A percentile compares a stretch with the other conserved stretches of the same genome.
Evolutionary conservation across 2,113 vertebrate genomes (phyloP).

Genomic region (Rallus limicola): DNA sequence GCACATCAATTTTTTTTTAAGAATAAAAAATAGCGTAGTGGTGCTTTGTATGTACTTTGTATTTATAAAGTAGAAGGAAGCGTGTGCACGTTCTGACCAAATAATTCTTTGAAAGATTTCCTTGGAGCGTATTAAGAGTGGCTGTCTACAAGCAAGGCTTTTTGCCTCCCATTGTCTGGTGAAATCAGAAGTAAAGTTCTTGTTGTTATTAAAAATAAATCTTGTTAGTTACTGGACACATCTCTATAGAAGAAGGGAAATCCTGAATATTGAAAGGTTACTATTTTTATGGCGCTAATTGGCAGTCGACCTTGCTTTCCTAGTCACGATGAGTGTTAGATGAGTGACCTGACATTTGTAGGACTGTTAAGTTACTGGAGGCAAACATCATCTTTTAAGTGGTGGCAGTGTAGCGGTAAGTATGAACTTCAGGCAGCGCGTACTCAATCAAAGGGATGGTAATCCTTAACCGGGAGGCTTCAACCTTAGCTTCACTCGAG

Average conservation of each 20-base stretch:
- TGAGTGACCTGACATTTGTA: background rate
- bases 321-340: background rate
- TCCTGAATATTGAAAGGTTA: background rate
- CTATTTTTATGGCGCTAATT: conserved; percentile 15
- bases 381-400: background rate
- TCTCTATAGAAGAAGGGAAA: conserved; percentile 9
- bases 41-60: background rate
- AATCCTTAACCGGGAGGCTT: background rate
- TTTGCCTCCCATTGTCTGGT: background rate
- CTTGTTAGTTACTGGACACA: background rate
- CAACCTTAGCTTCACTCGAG: conserved; percentile 17
- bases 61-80: background rate
- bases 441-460: background rate
- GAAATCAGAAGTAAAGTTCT: background rate
- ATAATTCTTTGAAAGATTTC: background rate
- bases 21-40: background rate
- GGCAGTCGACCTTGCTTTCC: background rate
- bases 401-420: background rate
- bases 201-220: conserved; percentile 6
- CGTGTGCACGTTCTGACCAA: background rate
- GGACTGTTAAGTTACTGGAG: background rate
- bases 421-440: background rate
- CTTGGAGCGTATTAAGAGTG: background rate
- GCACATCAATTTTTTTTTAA: background rate
- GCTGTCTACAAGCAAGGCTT: background rate